Base-by-base conservation (phyloP, 2,797 vertebrate species). In the Pipistrellus pygmaeus region DNA sequence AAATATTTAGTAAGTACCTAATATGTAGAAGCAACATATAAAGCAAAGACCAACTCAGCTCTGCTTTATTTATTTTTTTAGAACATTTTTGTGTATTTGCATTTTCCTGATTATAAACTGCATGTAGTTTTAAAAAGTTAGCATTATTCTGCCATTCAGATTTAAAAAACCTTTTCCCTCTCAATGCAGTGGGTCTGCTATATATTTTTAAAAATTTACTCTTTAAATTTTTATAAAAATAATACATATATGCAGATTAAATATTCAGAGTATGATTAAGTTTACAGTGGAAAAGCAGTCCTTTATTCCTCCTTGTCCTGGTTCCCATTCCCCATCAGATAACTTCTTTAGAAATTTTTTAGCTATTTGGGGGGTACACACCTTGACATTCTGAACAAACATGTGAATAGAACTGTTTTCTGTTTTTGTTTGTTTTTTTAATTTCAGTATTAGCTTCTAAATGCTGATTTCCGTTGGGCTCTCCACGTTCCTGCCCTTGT, bases 191-290 rank as follows among this genome's bases (percentile, higher is more conserved):
- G 21, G 27, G 30, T 72, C 32, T 92, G 13, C 30, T 64, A 35
- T 51, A 15, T 35, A 78, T 77, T 51, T 89, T 77, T 87, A 46
- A 27, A 69, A 88, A 23, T 62, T 41, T 76, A 77, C 48, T 83
- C 27, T 95, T 88, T 62, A 32, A 62, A 46, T 64, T 64, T 87
- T 80, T 82, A n/a, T 68, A 11, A 60, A 93, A 91, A 48, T 72
- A 72, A 77, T 78, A 41, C 13, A 51, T 23, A 4, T 30, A 53
- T 66, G 6, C 6, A 78, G 32, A 90, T 82, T 90, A 86, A 90
- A 66, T 62, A 84, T 21, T 30, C 38, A 66, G 41, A 35, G 12
- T 44, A 17, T 68, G 82, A 78, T 27, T 72, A 81, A 48, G 27
- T 17, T 81, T 51, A 23, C n/a, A 57, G 10, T 84, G 62, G 41